Evolutionary conservation across 2,797 vertebrate genomes (phyloP).

Genomic region (Myotis vivesi): DNA sequence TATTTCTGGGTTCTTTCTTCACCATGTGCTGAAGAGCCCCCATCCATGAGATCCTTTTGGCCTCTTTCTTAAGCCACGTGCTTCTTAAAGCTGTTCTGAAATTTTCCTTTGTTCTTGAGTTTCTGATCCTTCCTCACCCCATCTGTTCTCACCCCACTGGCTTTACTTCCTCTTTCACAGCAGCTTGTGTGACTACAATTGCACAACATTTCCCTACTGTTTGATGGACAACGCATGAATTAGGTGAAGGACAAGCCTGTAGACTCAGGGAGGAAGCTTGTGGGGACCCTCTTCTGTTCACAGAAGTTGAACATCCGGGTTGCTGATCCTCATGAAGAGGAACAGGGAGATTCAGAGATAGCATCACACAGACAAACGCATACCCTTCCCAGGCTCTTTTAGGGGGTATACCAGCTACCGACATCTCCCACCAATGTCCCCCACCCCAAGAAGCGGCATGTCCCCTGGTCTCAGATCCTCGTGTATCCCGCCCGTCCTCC

Average conservation of each 20-base stretch:
- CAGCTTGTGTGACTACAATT: neutral
- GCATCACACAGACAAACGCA: neutral
- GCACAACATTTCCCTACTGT: neutral
- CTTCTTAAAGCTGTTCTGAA: neutral
- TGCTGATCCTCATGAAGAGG: fast-evolving
- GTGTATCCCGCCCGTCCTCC: no score
- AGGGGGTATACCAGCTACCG: neutral
- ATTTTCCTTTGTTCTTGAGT: neutral
- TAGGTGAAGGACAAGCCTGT: neutral
- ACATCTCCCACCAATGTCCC: no score
- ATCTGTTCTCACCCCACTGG: neutral
- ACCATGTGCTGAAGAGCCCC: fast-evolving
- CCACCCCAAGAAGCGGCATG: neutral
- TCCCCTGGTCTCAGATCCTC: neutral
- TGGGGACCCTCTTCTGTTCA: neutral
- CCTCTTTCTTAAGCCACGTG: neutral
- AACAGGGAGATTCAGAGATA: neutral
- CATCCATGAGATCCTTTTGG: neutral
- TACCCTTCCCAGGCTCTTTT: neutral
- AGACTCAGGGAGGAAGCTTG: neutral
- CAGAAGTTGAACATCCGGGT: neutral
- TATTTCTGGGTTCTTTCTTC: neutral
- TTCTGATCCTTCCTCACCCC: neutral
- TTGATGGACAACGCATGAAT: neutral
- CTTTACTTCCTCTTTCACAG: neutral